Evolutionary conservation across 2,113 vertebrate genomes (phyloP).

Genomic region (Pyxicephalus adspersus): DNA sequence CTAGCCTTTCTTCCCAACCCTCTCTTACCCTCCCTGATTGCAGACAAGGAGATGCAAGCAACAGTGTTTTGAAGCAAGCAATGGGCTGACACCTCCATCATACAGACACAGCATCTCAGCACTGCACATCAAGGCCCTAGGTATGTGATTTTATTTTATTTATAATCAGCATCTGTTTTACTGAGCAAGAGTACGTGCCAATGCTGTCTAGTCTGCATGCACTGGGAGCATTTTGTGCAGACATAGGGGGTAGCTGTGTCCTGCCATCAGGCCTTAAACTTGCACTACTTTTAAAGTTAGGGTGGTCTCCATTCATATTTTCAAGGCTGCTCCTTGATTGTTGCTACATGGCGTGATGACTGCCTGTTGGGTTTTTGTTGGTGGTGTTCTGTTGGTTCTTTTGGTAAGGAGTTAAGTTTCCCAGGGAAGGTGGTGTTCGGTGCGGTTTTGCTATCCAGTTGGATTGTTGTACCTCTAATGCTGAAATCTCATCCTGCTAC

Average conservation of each 20-base stretch:
- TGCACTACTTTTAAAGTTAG: conserved; percentile 15
- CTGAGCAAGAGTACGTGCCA: background rate
- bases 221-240: background rate
- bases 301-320: background rate
- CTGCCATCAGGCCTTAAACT: conserved; percentile 17
- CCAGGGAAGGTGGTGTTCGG: background rate
- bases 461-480: too few relatives aligned
- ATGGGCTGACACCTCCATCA: conserved; percentile 20
- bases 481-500: too few relatives aligned
- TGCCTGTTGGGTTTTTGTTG: background rate
- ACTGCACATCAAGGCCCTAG: conserved; percentile 11
- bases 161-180: background rate
- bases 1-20: background rate
- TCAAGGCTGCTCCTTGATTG: background rate
- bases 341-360: background rate
- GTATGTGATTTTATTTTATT: background rate
- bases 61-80: conserved; percentile 1
- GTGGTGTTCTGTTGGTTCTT: background rate
- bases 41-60: conserved; percentile 28
- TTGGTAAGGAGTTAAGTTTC: background rate
- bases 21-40: background rate
- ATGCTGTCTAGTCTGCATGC: background rate
- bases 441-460: too few relatives aligned
- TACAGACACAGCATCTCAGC: background rate
- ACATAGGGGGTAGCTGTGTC: background rate